These are phyloP conservation scores for Todiramphus chloris DNA, from an alignment of 2,113 vertebrate genomes.

Conservation along the genomic window DNA sequence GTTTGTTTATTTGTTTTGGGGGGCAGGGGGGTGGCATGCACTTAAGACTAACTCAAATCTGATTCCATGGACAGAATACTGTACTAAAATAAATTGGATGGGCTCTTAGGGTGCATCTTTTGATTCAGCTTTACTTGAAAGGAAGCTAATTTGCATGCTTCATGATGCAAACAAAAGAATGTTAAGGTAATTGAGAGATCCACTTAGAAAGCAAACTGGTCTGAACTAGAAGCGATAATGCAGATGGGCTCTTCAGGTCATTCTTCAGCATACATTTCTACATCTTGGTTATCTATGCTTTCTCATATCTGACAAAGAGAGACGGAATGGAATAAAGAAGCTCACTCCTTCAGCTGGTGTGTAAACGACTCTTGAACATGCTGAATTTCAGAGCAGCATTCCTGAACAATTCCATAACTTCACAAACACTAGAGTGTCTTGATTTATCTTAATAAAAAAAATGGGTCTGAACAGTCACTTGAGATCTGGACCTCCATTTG, in stretches of 20 bases:
- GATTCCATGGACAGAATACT: neutral
- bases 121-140: neutral
- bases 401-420: neutral
- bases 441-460: neutral
- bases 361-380: neutral
- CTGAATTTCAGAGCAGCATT: neutral
- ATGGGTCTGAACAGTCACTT: neutral
- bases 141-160: neutral
- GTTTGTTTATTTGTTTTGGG: fast-evolving
- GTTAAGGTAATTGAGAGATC: neutral
- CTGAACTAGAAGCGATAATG: neutral
- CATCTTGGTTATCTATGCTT: neutral
- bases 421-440: neutral
- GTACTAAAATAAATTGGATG: neutral
- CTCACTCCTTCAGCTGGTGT: neutral
- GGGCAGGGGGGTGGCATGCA: too few species aligned
- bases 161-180: neutral
- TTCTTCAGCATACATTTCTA: neutral
- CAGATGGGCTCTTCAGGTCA: neutral
- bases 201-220: neutral
- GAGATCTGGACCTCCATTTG: neutral
- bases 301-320: neutral
- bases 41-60: neutral
- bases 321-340: neutral
- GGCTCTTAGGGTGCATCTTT: neutral